Base-by-base conservation (phyloP, 2,888 invertebrate genomes). In the Diaperis boleti region DNA sequence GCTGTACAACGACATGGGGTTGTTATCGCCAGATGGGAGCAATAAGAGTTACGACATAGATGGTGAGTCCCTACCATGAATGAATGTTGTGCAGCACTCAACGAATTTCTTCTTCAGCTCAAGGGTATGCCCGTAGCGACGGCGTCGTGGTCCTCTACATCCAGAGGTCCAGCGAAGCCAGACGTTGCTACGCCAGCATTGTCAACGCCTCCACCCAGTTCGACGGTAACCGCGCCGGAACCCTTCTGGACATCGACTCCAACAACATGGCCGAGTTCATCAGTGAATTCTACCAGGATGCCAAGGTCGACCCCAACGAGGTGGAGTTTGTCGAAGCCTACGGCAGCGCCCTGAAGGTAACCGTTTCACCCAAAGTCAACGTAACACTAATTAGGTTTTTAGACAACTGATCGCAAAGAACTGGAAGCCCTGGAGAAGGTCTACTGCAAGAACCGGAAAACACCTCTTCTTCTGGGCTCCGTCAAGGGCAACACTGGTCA, bases 401-500 rank as follows among this genome's bases (percentile, higher is more conserved):
- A 81, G 80, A 66, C 75, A 31, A 72, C 69, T 1, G 82, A 82
- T 62, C 77, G 78, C 68, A 92, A 94, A 76, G 99, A 99, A 83
- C 88, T 96, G 3, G 95, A 95, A 78, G 92, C 96, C 0, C 92
- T 99, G 68, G 92, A 92, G 1, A 91, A 93, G 67, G 86, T 95
- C 50, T 96, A 96, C 82, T 96, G 96, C 83, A 88, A 90, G 79
- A 89, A 89, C 66, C 87, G 96, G 22, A 83, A 85, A 55, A 80
- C 81, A 10, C 96, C 98, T 3, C 85, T 99, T 45, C 82, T 96
- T 49, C 88, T 99, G 70, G 98, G 98, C 4, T 96, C 97, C 0
- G 93, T 97, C 0, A 99, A 99, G 82, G 94, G 96, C 1, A 98
- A 98, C 82, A 95, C 98, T 91, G 98, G 98, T 1, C 98, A 99